A percentile compares a stretch with the other conserved stretches of the same genome.
Conservation (phyloP, 2,797 vertebrate species). For the Sebastes cheni region DNA sequence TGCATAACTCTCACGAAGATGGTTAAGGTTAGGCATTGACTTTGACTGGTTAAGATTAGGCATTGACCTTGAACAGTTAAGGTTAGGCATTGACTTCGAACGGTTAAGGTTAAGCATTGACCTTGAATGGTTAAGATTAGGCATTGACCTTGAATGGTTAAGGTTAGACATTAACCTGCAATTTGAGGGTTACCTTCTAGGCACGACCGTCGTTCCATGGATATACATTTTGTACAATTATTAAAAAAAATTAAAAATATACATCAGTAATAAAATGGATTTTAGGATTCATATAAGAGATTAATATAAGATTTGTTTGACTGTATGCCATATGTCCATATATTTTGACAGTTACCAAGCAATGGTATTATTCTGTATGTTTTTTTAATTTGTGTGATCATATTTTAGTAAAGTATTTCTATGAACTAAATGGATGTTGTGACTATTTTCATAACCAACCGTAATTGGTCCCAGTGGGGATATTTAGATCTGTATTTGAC, state of each 20-base stretch:
- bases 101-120: no score
- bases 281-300: neutral
- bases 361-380: neutral
- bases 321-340: neutral
- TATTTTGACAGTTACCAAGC: neutral
- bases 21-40: neutral
- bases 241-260: neutral
- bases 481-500: neutral
- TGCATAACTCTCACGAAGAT: neutral
- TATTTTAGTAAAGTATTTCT: neutral
- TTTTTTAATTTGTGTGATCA: neutral
- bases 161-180: neutral
- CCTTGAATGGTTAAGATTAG: no score
- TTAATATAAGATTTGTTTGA: neutral
- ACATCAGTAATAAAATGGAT: no score
- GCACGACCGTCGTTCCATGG: neutral
- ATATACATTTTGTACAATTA: neutral
- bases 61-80: no score
- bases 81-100: no score
- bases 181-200: neutral
- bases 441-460: neutral
- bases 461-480: neutral
- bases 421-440: neutral
- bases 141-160: no score
- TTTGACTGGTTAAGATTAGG: accelerated